phyloP scores from a whole-genome alignment of 2,888 invertebrate species.

The Zele albiditarsus region DNA sequence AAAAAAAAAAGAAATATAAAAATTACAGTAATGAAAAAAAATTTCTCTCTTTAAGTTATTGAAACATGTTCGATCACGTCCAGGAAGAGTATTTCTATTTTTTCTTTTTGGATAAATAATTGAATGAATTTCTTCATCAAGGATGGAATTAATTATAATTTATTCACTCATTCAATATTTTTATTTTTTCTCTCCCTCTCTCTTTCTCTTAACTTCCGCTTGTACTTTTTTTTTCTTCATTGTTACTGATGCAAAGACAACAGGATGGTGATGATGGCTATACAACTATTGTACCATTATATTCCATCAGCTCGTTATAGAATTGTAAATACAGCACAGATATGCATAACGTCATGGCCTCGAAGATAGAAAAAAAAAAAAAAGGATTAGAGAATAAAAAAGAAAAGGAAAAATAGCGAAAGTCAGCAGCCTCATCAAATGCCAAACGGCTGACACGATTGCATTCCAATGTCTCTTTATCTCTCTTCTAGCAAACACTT shows the following conservation, averaged over 20 bases:
- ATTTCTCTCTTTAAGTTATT: background rate
- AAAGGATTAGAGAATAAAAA: background rate
- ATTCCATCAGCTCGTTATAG: slow-evolving; percentile 31
- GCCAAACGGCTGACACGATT: slow-evolving; percentile 57
- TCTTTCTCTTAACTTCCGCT: background rate
- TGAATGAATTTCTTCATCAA: slow-evolving; percentile 1
- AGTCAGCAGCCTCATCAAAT: slow-evolving; percentile 58
- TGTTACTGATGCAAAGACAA: slow-evolving; percentile 12
- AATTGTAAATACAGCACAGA: background rate
- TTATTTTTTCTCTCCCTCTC: too few species aligned
- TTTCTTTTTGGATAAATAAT: background rate
- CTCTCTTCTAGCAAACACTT: slow-evolving; percentile 11
- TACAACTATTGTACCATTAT: slow-evolving; percentile 40
- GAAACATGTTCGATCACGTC: background rate
- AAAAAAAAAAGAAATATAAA: background rate
- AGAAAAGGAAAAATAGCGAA: slow-evolving; percentile 46
- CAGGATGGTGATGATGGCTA: background rate
- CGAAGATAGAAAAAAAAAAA: slow-evolving; percentile 6
- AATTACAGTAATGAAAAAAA: background rate
- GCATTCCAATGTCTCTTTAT: slow-evolving; percentile 59
- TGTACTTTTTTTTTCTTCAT: slow-evolving; percentile 8
- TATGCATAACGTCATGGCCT: slow-evolving; percentile 37
- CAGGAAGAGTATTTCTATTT: background rate
- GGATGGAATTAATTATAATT: slow-evolving; percentile 12
- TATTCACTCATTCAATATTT: background rate